Conservation (phyloP, 2,888 invertebrate species). For the Hedya salicella region DNA sequence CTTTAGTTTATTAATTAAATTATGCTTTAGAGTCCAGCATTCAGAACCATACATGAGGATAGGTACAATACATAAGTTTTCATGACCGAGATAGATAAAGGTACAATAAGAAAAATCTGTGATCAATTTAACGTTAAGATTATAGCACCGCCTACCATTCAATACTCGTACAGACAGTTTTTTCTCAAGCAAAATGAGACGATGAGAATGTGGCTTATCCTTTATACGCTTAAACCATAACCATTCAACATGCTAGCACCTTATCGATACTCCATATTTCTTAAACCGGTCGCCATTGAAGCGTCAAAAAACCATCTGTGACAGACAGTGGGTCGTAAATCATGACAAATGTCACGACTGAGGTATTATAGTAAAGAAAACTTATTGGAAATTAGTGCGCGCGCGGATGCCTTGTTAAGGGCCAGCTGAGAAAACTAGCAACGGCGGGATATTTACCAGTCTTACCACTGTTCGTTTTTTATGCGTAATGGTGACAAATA, state of each 20-base stretch:
- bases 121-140: neutral
- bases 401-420: constrained; percentile 8
- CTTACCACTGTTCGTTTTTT: neutral
- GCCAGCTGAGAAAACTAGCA: constrained; percentile 18
- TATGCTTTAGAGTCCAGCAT: too few relatives aligned
- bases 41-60: too few relatives aligned
- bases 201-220: neutral
- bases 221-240: neutral
- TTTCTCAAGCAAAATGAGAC: neutral
- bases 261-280: constrained; percentile 10
- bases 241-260: constrained; percentile 1
- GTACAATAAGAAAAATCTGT: too few relatives aligned
- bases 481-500: constrained; percentile 7
- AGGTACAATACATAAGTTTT: too few relatives aligned
- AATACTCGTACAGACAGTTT: neutral
- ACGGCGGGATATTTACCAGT: neutral
- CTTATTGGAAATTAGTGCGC: constrained; percentile 24
- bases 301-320: constrained; percentile 17
- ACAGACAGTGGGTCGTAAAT: constrained; percentile 27
- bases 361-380: constrained; percentile 17
- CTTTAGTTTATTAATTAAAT: too few relatives aligned
- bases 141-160: neutral
- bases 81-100: too few relatives aligned
- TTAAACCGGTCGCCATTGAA: constrained; percentile 6
- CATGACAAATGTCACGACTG: constrained; percentile 23